phyloP scores from a whole-genome alignment of 2,797 vertebrate species.

The Paramormyrops hopkinsi region DNA sequence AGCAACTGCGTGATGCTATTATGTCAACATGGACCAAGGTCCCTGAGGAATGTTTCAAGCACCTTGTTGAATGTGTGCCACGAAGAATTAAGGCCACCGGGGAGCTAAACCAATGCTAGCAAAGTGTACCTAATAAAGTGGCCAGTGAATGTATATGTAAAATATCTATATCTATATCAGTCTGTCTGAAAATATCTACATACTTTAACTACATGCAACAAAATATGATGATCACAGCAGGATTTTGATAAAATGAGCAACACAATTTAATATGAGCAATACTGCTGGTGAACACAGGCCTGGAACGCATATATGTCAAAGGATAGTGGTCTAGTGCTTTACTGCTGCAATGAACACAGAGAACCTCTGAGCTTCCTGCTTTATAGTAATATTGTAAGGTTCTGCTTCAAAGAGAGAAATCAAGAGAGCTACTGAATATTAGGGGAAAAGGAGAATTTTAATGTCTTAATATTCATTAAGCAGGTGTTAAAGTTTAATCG shows the following conservation, averaged over 20 bases:
- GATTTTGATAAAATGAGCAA: neutral
- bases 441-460: neutral
- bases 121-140: neutral
- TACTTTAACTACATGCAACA: neutral
- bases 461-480: neutral
- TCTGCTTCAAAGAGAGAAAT: neutral
- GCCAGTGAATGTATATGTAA: neutral
- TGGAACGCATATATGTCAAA: neutral
- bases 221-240: neutral
- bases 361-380: neutral
- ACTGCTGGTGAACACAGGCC: neutral
- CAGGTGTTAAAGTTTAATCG: neutral
- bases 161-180: neutral
- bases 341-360: neutral
- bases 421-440: neutral
- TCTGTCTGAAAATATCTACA: neutral
- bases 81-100: neutral
- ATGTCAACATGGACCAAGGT: neutral
- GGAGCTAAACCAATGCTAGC: neutral
- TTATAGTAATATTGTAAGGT: neutral
- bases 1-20: neutral
- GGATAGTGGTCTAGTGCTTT: neutral
- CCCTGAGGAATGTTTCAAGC: neutral
- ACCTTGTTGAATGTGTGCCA: neutral
- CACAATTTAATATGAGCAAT: neutral